Evolutionary conservation across 2,797 vertebrate genomes (phyloP).

Genomic region (Trematomus bernacchii): DNA sequence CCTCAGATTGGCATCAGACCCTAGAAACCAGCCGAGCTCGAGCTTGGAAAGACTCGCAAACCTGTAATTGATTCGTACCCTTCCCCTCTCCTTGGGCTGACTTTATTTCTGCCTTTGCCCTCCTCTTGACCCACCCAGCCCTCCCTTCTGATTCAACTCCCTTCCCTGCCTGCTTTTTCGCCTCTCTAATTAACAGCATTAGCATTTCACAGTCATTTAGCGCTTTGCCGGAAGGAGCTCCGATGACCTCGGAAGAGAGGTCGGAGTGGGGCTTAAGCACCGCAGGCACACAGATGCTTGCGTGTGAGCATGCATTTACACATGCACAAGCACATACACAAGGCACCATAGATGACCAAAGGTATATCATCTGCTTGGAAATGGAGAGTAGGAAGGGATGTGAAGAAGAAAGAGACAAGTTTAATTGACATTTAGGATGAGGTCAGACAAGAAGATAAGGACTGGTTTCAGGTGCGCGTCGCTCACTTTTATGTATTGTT

Average conservation of each 20-base stretch:
- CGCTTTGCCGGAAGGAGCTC: conserved; percentile 70
- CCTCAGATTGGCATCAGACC: conserved; percentile 56
- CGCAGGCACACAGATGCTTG: conserved; percentile 51
- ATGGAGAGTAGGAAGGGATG: conserved; percentile 7
- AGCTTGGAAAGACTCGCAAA: conserved; percentile 50
- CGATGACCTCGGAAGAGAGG: conserved; percentile 73
- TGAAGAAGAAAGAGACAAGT: neutral
- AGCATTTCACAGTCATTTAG: conserved; percentile 82
- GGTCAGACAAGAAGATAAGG: conserved; percentile 1
- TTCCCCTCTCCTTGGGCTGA: conserved; percentile 68
- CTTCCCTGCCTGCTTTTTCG: conserved; percentile 52
- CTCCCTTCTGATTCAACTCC: conserved; percentile 51
- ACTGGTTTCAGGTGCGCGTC: neutral
- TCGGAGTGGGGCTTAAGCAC: conserved; percentile 66
- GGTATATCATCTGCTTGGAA: conserved; percentile 36
- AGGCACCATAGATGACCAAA: conserved; percentile 32
- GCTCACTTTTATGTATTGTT: no score
- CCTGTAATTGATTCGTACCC: conserved; percentile 69
- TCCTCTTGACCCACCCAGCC: conserved; percentile 61
- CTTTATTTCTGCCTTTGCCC: conserved; percentile 73
- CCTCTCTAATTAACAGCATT: conserved; percentile 81
- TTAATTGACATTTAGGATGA: neutral
- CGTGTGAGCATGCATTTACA: conserved; percentile 35
- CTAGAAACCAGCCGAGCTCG: conserved; percentile 53
- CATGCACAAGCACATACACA: conserved; percentile 20